Evolutionary conservation across 2,888 invertebrate species (phyloP).

Genomic region (Melanotus villosus): DNA sequence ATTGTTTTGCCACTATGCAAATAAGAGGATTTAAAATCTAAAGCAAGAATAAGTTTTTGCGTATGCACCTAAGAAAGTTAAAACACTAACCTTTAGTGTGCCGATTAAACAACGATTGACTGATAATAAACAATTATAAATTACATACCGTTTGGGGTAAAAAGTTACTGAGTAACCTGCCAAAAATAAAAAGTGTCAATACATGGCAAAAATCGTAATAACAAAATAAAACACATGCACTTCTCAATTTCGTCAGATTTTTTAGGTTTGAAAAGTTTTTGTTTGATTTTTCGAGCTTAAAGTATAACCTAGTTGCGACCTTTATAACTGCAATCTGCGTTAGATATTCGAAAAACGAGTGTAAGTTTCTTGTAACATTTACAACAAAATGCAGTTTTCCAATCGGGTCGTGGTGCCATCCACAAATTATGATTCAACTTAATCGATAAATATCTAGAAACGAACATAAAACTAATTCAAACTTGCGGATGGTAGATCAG

Average conservation of each 20-base stretch:
- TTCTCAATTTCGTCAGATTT: constrained; percentile 1
- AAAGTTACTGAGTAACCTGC: constrained; percentile 60
- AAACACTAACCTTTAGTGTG: constrained; percentile 57
- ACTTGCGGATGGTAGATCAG: constrained; percentile 71
- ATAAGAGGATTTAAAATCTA: constrained; percentile 18
- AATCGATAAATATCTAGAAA: constrained; percentile 39
- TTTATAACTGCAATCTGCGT: constrained; percentile 14
- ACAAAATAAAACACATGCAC: constrained; percentile 37
- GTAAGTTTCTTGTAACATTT: background rate
- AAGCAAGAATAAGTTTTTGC: constrained; percentile 15
- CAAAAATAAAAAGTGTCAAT: constrained; percentile 61
- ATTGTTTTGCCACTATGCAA: constrained; percentile 19
- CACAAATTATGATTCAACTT: constrained; percentile 26
- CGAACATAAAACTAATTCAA: constrained; percentile 53
- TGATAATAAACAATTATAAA: constrained; percentile 39
- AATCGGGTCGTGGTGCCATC: background rate
- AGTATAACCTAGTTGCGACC: constrained; percentile 12
- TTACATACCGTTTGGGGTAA: constrained; percentile 60
- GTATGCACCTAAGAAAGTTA: constrained; percentile 38
- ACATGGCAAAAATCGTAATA: constrained; percentile 25
- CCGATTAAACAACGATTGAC: constrained; percentile 41
- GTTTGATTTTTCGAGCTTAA: background rate
- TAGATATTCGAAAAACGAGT: too few species aligned
- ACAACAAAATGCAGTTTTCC: background rate
- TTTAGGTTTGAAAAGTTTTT: background rate